Percentiles rank a stretch among this genome's conserved stretches.
These are phyloP conservation scores for Mellivora capensis DNA, from an alignment of 2,113 vertebrate species.

Conservation along the genomic window DNA sequence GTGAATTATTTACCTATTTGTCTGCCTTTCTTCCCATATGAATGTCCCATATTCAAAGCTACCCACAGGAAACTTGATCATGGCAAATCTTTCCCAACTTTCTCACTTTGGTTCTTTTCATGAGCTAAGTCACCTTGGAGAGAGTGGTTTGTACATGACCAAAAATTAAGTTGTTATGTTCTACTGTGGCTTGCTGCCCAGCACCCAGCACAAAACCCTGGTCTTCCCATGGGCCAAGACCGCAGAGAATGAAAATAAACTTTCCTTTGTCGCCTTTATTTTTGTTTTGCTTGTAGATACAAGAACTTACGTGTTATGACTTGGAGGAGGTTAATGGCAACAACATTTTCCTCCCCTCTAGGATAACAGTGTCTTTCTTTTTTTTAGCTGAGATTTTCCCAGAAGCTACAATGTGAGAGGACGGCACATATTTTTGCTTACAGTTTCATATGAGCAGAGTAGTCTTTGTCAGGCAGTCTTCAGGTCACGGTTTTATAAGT, in stretches of 20 bases:
- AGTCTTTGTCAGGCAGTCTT: neutral
- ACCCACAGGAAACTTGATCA: slow-evolving; percentile 1
- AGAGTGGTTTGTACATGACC: neutral
- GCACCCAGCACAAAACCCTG: neutral
- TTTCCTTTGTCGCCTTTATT: neutral
- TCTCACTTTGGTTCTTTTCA: neutral
- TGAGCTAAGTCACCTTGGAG: neutral
- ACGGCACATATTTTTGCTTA: slow-evolving; percentile 8
- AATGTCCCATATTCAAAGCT: slow-evolving; percentile 41
- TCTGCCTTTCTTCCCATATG: neutral
- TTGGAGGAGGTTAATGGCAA: neutral
- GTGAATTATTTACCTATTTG: slow-evolving; percentile 58
- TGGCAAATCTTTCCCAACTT: neutral
- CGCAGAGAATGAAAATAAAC: neutral
- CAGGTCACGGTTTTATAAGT: neutral
- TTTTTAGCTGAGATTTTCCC: neutral
- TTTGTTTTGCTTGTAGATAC: neutral
- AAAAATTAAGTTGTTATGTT: neutral
- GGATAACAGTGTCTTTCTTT: neutral
- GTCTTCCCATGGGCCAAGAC: neutral
- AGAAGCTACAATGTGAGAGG: neutral
- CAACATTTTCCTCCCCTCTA: neutral
- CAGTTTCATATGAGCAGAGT: neutral
- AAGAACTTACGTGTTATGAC: neutral
- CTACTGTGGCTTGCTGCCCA: neutral